Percentiles rank a stretch among this genome's conserved stretches.
Evolutionary conservation across 2,888 invertebrate species (phyloP).

Genomic region (Argynnis bischoffii): DNA sequence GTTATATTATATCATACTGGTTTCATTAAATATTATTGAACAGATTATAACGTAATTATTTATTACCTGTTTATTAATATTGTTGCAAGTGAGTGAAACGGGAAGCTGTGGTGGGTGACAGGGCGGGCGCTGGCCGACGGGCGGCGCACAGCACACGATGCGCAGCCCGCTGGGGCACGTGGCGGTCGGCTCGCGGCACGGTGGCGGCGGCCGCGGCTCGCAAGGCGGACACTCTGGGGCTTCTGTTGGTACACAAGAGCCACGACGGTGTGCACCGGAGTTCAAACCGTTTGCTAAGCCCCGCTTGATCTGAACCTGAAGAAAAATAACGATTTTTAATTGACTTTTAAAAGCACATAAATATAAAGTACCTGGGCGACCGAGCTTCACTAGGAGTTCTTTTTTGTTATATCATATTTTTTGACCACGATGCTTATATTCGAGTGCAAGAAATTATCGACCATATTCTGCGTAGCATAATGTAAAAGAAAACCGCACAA

Average conservation of each 20-base stretch:
- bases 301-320: slow-evolving; percentile 13
- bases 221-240: slow-evolving; percentile 15
- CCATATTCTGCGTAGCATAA: too few relatives aligned
- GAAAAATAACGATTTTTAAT: too few relatives aligned
- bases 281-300: slow-evolving; percentile 1
- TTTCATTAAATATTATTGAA: neutral
- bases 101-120: slow-evolving; percentile 38
- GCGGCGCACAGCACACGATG: slow-evolving; percentile 47
- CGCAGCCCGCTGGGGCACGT: slow-evolving; percentile 40
- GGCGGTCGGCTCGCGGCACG: slow-evolving; percentile 34
- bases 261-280: slow-evolving; percentile 7
- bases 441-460: too few relatives aligned
- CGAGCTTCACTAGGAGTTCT: too few relatives aligned
- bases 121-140: slow-evolving; percentile 44
- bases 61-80: slow-evolving; percentile 32
- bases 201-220: slow-evolving; percentile 27
- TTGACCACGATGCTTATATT: too few relatives aligned
- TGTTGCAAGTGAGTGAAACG: slow-evolving; percentile 35
- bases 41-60: neutral
- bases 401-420: too few relatives aligned
- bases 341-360: too few relatives aligned
- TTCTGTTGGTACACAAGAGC: slow-evolving; percentile 15
- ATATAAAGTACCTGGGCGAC: too few relatives aligned
- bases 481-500: too few relatives aligned
- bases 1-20: neutral